Evolutionary conservation across 1,140 invertebrate species (phyloP), one percentile per base, ranked within the genome.

Genomic region (Bombus sibiricus): DNA sequence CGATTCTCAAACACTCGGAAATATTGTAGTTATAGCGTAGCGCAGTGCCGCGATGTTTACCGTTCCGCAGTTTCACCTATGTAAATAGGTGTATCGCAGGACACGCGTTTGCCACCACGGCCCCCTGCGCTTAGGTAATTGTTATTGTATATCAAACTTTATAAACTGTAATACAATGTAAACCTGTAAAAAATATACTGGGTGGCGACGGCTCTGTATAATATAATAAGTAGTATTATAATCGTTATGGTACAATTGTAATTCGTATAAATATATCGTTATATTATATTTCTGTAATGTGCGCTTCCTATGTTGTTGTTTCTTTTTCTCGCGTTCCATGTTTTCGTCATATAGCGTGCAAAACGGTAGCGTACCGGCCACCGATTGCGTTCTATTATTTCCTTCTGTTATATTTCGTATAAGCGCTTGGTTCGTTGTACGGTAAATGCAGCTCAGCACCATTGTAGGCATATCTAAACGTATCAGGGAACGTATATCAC

Each of bases 171-270:
- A 95, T 95, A 95, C 93, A 95, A 95, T 95, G 94, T 95, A 95
- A 95, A 95, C 94, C 95, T 95, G 95, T 95, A 95, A 95, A 95
- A 95, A 95, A 95, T 95, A 95, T 95, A 95, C 94, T 95, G 94
- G 93, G 93, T 95, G 95, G 92, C 94, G 93, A 92, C 92, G 93
- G 93, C 94, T 95, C 94, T 95, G 93, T 95, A 93, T 94, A 94
- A 95, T 94, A 95, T 94, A 92, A 92, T 93, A 94, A 94, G 91
- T 95, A 94, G 92, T 94, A 95, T 93, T 94, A 94, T 94, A 93
- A 94, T 94, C 88, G 90, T 92, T 93, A 94, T 95, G 95, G 95
- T 94, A 93, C 94, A 95, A 92, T 95, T 90, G 92, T 95, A 95
- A 94, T 94, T 91, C 94, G 93, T 95, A 95, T 95, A 95, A 95